Percentiles rank a stretch among this genome's conserved stretches.
Conservation (phyloP, 2,888 invertebrate species). For the Romanomermis culicivorax region DNA sequence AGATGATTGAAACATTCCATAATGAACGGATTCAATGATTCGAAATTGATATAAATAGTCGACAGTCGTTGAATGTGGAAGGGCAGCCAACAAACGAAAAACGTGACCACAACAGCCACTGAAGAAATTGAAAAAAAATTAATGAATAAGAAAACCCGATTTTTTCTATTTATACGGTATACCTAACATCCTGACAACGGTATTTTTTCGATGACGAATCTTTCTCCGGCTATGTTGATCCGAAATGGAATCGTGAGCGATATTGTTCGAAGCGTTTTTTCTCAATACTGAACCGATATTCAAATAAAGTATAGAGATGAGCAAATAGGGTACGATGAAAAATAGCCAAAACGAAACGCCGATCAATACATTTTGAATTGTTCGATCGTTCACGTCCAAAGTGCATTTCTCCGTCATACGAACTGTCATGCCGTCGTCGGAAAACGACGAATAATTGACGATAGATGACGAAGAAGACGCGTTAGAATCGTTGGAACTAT, state of each 20-base stretch:
- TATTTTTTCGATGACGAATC: not conserved
- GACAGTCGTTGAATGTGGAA: constrained; percentile 76
- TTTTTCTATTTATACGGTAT: not conserved
- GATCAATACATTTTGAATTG: constrained; percentile 18
- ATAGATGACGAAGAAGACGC: not conserved
- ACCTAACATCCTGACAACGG: not conserved
- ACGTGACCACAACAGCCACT: constrained; percentile 79
- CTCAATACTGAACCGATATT: constrained; percentile 19
- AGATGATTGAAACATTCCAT: constrained; percentile 6
- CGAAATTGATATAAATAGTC: constrained; percentile 34
- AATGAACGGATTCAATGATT: constrained; percentile 7
- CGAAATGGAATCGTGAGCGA: not conserved
- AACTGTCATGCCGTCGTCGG: constrained; percentile 11
- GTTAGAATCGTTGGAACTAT: too few relatives aligned
- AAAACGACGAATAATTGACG: not conserved
- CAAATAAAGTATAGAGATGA: constrained; percentile 23
- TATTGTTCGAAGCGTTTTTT: not conserved
- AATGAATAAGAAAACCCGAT: not conserved
- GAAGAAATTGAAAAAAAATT: constrained; percentile 19
- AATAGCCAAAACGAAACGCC: constrained; percentile 21
- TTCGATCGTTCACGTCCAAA: constrained; percentile 15
- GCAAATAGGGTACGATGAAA: constrained; percentile 21
- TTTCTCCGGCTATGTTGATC: too few relatives aligned
- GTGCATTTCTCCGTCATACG: constrained; percentile 21
- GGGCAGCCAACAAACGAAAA: constrained; percentile 87